A percentile compares a stretch with the other conserved stretches of the same genome.
Conservation (phyloP, 1,140 invertebrate genomes). For the Cecropterus lyciades region DNA sequence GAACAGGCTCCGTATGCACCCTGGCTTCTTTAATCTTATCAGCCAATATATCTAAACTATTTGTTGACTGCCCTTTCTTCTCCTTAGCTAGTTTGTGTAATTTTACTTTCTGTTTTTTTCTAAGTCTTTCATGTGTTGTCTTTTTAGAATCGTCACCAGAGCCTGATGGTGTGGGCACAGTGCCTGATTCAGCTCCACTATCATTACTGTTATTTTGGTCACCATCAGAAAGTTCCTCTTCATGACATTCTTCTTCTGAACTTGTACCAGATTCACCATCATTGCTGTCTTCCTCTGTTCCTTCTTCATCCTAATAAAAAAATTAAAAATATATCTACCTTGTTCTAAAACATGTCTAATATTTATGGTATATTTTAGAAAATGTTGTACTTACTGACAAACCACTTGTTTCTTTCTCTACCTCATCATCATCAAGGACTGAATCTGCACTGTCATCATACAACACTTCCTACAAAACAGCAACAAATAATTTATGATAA, state of each 20-base stretch:
- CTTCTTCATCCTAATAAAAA: constrained; percentile 26
- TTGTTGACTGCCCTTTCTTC: constrained; percentile 38
- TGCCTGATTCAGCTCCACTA: constrained; percentile 53
- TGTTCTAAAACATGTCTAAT: background rate
- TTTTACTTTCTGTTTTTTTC: constrained; percentile 29
- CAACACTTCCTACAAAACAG: constrained; percentile 58
- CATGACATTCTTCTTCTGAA: constrained; percentile 3
- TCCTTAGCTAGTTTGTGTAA: constrained; percentile 28
- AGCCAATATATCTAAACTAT: constrained; percentile 54
- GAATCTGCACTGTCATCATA: constrained; percentile 68
- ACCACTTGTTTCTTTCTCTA: constrained; percentile 21
- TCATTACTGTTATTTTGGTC: constrained; percentile 41
- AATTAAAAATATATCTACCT: background rate
- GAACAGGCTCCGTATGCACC: constrained; percentile 59
- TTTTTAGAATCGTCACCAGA: constrained; percentile 42
- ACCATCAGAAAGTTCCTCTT: constrained; percentile 39
- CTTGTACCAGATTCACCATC: constrained; percentile 34
- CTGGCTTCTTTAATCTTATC: constrained; percentile 57
- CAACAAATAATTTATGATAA: constrained; percentile 15
- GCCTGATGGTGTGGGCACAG: constrained; percentile 37
- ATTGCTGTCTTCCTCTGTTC: constrained; percentile 42
- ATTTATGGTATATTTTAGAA: background rate
- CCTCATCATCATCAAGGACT: constrained; percentile 57
- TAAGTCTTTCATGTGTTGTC: constrained; percentile 19
- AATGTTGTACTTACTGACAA: constrained; percentile 42